Evolutionary conservation across 2,113 vertebrate genomes (phyloP), one percentile per base, ranked within the genome.

Genomic region (Rhizomys pruinosus): DNA sequence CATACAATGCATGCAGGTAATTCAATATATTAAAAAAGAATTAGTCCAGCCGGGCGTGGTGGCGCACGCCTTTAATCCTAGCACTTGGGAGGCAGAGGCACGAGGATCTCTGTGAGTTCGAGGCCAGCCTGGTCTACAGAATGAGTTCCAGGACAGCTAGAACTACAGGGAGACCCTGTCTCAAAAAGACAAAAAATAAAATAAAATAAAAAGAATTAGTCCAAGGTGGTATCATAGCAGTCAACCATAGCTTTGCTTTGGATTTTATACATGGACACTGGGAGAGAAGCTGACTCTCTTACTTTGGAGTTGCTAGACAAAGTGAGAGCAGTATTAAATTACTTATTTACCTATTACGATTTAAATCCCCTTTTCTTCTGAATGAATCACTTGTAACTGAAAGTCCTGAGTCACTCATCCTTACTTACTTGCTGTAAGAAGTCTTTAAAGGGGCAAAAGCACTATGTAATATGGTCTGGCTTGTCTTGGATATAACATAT

Each of bases 321-420:
- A 13, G 90, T 79, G 44, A 44, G 23, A 55, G 22, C 78, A 94
- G 7, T 66, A 29, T 89, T n/a, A 6, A 55, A 82, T 69, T 89
- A 89, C 66, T 39, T 84, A 34, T n/a, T n/a, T n/a, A n/a, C n/a
- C n/a, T n/a, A n/a, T n/a, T n/a, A n/a, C 20, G 19, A 86, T 86
- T 93, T 76, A 92, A 92, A 72, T 89, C 66, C 42, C 29, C 13
- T 91, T 95, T 94, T 66, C 29, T 89, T 94, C 89, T 69, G 16
- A 61, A 2, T 61, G 5, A 12, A 74, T 87, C 32, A 13, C 39
- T 89, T 88, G 44, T 4, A 87, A 34, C 73, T 66, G 61, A 88
- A 90, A 90, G 27, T 76, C 55, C 66, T 87, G 23, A 27, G 44
- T 57, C 72, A 90, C 68, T 90, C 55, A 69, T 22, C 22, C 59